Base-by-base conservation (phyloP, 2,888 invertebrate species). In the Coleophora deauratella region DNA sequence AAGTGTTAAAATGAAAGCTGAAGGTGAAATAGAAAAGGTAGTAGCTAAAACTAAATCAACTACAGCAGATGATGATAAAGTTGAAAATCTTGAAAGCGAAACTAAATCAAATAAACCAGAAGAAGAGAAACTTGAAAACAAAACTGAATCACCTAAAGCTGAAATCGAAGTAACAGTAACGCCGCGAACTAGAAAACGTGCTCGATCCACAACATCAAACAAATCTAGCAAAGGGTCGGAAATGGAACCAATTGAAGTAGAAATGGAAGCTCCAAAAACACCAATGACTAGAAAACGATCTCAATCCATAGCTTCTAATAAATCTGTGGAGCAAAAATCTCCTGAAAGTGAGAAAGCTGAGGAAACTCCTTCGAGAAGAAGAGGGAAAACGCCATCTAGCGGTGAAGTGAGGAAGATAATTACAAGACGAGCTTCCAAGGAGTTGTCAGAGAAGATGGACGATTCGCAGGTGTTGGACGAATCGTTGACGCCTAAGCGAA, bases 361-460 rank as follows among this genome's bases (percentile, higher is more conserved):
- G 33, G 49, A 49, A 11, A 45, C 49, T 8, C 59, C 68, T 0
- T 60, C 65, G 1, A 52, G 62, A 10, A 62, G 62, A 39, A 52
- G 62, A 2, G 55, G 68, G 34, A 76, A 71, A 55, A 77, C 78
- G 0, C 78, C 80, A 0, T 68, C 64, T 0, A 71, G 63, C 30
- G 51, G 62, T 1, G 82, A 81, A 65, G 57, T 71, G 0, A 61
- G 79, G 31, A 73, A 66, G 44, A 78, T 84, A 8, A 58, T 84
- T 11, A 82, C 82, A 0, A 56, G 82, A 42, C 63, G 80, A 0
- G 70, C 72, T n/a, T 82, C 84, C 0, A 70, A 64, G 47, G 84
- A 84, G 47, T 55, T 78, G 43, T 59, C 62, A 0, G 76, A 67
- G 30, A 70, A 59, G 38, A 39, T 57, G 1, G 74, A 76, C 11